Base-by-base conservation (phyloP, 2,888 invertebrate genomes). In the Lissonota sp. region DNA sequence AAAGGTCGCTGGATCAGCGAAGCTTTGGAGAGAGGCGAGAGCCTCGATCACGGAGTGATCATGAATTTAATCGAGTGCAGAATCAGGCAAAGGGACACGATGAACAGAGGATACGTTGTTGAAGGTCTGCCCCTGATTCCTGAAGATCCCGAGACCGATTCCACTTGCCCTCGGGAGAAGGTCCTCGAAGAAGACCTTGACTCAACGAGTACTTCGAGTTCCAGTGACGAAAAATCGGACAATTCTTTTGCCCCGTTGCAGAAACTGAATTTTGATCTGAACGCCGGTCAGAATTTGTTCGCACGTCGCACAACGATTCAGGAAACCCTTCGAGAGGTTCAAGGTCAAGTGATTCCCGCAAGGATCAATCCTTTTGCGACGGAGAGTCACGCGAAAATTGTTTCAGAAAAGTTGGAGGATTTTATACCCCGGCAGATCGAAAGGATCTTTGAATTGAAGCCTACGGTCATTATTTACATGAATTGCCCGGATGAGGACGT, bases 51-150 rank as follows among this genome's bases (percentile, higher is more conserved):
- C 81, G 93, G 95, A 83, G 89, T 93, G 4, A 92, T 95, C 40
- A 84, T 95, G 64, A 88, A 93, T 81, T 91, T 95, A 16, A 89
- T 95, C 8, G 93, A 94, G 84, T 91, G 91, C 67, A 94, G 95
- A 86, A 83, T 95, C 0, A 90, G 93, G 62, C 93, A 93, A 16
- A 93, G 93, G 74, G 93, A 93, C 39, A 93, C 94, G 12, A 89
- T 92, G 85, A 94, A 95, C 86, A 92, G 95, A 87, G 96, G 96
- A 6, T 96, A 95, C 93, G 93, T 96, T 2, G 90, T 96, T 83
- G 94, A 95, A 76, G 96, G 95, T 6, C 91, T 96, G 80, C 96
- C 96, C 16, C 88, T 96, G 49, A 93, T 95, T n/a, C 93, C 94
- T 2, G 93, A 93, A 64, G 87, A 90, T 72, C 79, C 92, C 6